Evolutionary conservation across 2,888 invertebrate genomes (phyloP).

Genomic region (Carabus problematicus): DNA sequence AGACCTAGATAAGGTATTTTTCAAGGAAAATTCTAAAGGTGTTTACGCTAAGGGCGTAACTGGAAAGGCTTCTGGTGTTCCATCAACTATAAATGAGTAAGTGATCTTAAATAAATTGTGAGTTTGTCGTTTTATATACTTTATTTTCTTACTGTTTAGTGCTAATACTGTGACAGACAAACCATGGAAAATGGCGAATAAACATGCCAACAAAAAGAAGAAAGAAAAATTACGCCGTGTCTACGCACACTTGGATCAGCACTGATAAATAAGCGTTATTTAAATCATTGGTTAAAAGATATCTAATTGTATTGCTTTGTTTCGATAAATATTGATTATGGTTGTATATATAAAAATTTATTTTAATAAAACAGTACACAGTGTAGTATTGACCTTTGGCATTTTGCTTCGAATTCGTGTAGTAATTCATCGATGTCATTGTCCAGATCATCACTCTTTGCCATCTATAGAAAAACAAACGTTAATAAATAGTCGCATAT

Average conservation of each 20-base stretch:
- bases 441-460: slow-evolving; percentile 90
- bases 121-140: neutral
- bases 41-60: slow-evolving; percentile 49
- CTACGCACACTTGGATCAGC: slow-evolving; percentile 84
- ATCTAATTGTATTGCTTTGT: neutral
- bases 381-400: slow-evolving; percentile 86
- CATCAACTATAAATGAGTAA: slow-evolving; percentile 43
- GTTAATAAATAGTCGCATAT: neutral
- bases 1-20: slow-evolving; percentile 71
- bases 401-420: slow-evolving; percentile 91
- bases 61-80: slow-evolving; percentile 46
- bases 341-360: slow-evolving; percentile 30
- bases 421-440: slow-evolving; percentile 97
- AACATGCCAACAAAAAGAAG: slow-evolving; percentile 88
- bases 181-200: slow-evolving; percentile 83
- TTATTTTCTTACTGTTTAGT: slow-evolving; percentile 8
- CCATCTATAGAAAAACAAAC: slow-evolving; percentile 67
- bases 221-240: slow-evolving; percentile 89
- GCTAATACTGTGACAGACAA: slow-evolving; percentile 58
- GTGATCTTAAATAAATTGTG: neutral
- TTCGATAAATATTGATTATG: slow-evolving; percentile 2
- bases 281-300: neutral
- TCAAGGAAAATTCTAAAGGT: slow-evolving; percentile 56
- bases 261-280: slow-evolving; percentile 58
- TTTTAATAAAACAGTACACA: slow-evolving; percentile 92